A percentile compares a stretch with the other conserved stretches of the same genome.
Conservation (phyloP, 1,140 invertebrate species). For the Dendroctonus ponderosae region DNA sequence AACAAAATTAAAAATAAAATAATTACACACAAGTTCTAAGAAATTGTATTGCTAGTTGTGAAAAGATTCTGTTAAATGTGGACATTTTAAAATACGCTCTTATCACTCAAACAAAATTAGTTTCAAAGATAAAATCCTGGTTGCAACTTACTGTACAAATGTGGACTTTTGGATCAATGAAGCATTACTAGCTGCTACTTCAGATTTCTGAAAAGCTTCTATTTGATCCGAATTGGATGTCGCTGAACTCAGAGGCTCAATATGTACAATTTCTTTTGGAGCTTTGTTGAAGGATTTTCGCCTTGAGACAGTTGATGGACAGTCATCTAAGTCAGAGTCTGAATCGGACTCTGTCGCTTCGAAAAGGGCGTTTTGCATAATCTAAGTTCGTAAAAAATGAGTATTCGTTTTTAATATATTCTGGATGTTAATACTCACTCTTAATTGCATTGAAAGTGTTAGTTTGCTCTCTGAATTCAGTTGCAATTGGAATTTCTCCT, state of each 20-base stretch:
- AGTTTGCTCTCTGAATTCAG: conserved; percentile 73
- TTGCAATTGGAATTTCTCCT: conserved; percentile 35
- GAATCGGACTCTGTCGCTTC: conserved; percentile 27
- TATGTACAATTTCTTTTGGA: not conserved
- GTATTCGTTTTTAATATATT: not conserved
- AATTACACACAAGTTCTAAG: not conserved
- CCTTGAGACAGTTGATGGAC: not conserved
- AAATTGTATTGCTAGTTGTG: not conserved
- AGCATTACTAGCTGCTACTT: not conserved
- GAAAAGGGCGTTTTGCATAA: conserved; percentile 31
- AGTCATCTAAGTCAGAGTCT: conserved; percentile 33
- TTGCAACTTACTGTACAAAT: conserved; percentile 3
- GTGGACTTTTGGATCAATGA: not conserved
- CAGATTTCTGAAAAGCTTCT: conserved; percentile 8
- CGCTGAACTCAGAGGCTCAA: not conserved
- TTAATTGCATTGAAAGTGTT: conserved; percentile 71
- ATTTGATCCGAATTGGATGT: conserved; percentile 7
- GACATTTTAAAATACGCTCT: too few species aligned
- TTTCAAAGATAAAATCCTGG: not conserved
- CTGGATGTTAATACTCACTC: conserved; percentile 56
- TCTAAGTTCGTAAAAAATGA: conserved; percentile 19
- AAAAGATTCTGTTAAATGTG: too few species aligned
- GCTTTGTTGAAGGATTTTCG: not conserved
- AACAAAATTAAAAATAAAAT: conserved; percentile 9
- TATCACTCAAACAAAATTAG: not conserved